These are phyloP conservation scores for Drosophila atroscutellata DNA, from an alignment of 2,888 invertebrate genomes.

Conservation along the genomic window DNA sequence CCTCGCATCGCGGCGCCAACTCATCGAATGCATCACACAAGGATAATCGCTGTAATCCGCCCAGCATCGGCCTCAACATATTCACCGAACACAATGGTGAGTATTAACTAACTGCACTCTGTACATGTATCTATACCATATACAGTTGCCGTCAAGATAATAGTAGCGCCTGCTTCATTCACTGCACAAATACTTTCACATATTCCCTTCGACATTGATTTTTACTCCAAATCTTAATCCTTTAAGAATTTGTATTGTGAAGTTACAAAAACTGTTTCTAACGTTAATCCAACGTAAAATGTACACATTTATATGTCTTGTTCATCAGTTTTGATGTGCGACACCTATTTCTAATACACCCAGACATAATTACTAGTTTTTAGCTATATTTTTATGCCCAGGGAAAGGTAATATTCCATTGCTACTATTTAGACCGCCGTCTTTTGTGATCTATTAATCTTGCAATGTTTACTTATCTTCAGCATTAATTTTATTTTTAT, in stretches of 20 bases:
- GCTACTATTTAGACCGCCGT: neutral
- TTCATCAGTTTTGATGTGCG: neutral
- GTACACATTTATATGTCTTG: neutral
- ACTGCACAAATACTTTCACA: neutral
- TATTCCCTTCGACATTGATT: neutral
- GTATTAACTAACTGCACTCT: constrained; percentile 80
- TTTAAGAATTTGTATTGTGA: neutral
- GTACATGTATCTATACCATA: neutral
- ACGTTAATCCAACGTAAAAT: neutral
- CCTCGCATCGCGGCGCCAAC: constrained; percentile 62
- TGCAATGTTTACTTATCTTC: neutral
- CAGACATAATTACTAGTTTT: neutral
- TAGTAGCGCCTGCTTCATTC: neutral
- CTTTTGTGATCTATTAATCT: neutral
- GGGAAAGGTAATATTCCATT: neutral
- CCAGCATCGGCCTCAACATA: constrained; percentile 92
- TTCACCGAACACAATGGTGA: constrained; percentile 98
- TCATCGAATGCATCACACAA: constrained; percentile 80
- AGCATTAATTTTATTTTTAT: neutral
- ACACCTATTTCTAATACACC: neutral
- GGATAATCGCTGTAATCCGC: constrained; percentile 88
- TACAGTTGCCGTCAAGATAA: neutral
- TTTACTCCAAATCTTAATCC: neutral
- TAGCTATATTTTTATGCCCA: neutral
- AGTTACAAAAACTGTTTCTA: neutral